These are phyloP conservation scores for Aradus depressus DNA, from an alignment of 2,888 invertebrate genomes.

Conservation along the genomic window DNA sequence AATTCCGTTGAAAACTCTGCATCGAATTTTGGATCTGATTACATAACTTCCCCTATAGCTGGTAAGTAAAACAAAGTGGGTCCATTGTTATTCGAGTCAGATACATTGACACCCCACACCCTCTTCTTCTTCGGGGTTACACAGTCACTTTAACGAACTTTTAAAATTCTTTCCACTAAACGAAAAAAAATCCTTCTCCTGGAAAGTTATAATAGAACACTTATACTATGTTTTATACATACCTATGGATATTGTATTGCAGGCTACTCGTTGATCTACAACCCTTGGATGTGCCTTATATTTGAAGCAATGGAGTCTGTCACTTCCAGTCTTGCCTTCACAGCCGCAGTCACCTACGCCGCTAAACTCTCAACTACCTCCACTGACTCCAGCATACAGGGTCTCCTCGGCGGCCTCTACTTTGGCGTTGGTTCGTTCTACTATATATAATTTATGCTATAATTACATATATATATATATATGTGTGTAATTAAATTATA, in stretches of 20 bases:
- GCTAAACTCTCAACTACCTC: slow-evolving; percentile 59
- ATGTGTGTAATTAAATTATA: not conserved
- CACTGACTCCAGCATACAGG: slow-evolving; percentile 65
- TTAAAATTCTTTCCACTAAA: no score
- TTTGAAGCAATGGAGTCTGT: slow-evolving; percentile 69
- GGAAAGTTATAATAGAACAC: no score
- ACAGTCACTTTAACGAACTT: no score
- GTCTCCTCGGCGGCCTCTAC: slow-evolving; percentile 65
- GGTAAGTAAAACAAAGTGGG: no score
- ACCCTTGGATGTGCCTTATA: slow-evolving; percentile 61
- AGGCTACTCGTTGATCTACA: slow-evolving; percentile 64
- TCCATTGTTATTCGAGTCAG: no score
- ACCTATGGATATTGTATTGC: slow-evolving; percentile 26
- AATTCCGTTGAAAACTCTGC: no score
- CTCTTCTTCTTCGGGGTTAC: no score
- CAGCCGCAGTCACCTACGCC: slow-evolving; percentile 66
- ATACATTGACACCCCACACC: no score
- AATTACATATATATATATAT: not conserved
- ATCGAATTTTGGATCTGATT: no score
- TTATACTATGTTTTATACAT: no score
- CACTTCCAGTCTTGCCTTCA: slow-evolving; percentile 61
- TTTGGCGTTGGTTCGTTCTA: slow-evolving; percentile 56
- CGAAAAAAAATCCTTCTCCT: no score
- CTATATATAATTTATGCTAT: not conserved
- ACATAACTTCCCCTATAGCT: no score